Evolutionary conservation across 2,797 vertebrate genomes (phyloP).

Genomic region (Onychomys arenicola): DNA sequence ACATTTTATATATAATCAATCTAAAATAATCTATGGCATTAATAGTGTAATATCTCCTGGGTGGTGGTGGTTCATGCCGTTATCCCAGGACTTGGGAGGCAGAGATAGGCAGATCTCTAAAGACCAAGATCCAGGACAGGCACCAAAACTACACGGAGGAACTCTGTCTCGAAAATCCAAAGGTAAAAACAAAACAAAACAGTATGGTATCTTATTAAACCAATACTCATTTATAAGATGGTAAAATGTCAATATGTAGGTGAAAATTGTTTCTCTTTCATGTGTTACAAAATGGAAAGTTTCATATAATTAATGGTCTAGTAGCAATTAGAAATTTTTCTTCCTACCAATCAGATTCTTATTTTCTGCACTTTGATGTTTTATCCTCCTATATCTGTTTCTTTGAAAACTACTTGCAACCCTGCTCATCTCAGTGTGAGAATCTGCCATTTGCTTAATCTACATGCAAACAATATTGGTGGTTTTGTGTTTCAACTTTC

Average conservation of each 20-base stretch:
- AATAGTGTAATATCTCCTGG: not conserved
- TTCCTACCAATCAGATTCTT: not conserved
- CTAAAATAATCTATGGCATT: not conserved
- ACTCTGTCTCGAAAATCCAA: too few relatives aligned
- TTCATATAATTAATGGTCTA: not conserved
- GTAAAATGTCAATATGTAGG: not conserved
- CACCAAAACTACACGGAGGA: too few relatives aligned
- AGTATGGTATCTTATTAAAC: not conserved
- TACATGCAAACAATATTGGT: not conserved
- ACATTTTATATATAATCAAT: not conserved
- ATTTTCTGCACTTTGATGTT: constrained; percentile 23
- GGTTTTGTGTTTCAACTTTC: rapidly evolving
- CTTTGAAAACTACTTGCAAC: constrained; percentile 31
- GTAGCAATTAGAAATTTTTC: not conserved
- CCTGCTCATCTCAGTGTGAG: not conserved
- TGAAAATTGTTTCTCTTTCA: not conserved
- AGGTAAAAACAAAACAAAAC: not conserved
- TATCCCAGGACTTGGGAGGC: too few relatives aligned
- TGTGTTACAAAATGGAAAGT: not conserved
- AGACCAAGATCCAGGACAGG: too few relatives aligned
- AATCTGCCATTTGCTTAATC: not conserved
- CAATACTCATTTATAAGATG: not conserved
- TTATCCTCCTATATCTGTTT: not conserved
- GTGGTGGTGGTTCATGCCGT: too few relatives aligned
- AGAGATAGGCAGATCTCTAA: too few relatives aligned